phyloP scores from a whole-genome alignment of 2,113 vertebrate species.

The Aix galericulata region DNA sequence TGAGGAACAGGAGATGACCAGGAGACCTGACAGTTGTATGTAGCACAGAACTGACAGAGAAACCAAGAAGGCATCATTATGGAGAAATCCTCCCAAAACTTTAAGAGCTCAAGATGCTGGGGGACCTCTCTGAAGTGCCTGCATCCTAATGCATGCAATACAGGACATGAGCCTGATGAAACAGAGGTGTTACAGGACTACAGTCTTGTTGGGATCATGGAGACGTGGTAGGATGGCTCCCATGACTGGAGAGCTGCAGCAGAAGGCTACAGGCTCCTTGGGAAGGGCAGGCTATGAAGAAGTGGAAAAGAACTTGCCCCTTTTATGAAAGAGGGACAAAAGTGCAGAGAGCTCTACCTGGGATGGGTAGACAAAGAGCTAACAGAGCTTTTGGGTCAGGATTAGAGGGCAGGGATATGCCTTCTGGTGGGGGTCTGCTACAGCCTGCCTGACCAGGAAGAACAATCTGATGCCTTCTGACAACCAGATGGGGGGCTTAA shows the following conservation, averaged over 20 bases:
- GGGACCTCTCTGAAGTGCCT: not conserved
- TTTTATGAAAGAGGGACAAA: too few species aligned
- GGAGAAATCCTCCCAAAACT: not conserved
- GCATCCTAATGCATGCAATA: not conserved
- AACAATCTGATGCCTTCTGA: not conserved
- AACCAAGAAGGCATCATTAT: not conserved
- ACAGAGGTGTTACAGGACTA: not conserved
- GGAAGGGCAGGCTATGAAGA: too few species aligned
- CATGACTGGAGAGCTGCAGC: not conserved
- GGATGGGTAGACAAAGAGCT: too few species aligned
- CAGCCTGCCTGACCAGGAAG: not conserved
- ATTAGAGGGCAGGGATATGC: not conserved
- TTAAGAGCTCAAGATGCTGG: not conserved
- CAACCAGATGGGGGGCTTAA: not conserved
- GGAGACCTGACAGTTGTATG: accelerated
- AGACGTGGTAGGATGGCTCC: not conserved
- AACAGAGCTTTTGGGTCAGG: not conserved
- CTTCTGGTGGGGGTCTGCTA: not conserved
- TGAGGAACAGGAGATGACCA: not conserved
- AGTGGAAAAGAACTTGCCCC: too few species aligned
- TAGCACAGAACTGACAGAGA: not conserved
- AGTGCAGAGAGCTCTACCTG: not conserved
- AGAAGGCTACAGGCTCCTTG: not conserved
- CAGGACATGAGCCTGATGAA: not conserved
- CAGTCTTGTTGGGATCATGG: not conserved